phyloP scores from a whole-genome alignment of 2,888 invertebrate genomes.

The Brachypalpus laphriformis region DNA sequence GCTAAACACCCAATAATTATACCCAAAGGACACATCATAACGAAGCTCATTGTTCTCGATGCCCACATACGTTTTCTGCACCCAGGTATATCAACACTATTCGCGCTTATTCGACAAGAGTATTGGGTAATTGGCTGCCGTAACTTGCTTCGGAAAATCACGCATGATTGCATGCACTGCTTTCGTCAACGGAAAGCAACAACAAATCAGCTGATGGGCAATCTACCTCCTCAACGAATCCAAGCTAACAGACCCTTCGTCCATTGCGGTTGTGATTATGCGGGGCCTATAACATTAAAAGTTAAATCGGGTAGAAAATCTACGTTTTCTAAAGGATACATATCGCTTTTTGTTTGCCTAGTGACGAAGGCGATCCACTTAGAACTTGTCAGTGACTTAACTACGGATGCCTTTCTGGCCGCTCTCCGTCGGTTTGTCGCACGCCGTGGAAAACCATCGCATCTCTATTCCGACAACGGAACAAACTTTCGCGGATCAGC shows the following conservation, averaged over 20 bases:
- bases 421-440: too few relatives aligned
- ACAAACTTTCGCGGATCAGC: constrained; percentile 53
- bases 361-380: constrained; percentile 45
- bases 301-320: constrained; percentile 26
- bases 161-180: not conserved
- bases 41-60: constrained; percentile 9
- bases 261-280: constrained; percentile 27
- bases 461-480: constrained; percentile 47
- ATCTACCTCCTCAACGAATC: constrained; percentile 2
- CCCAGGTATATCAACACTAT: constrained; percentile 12
- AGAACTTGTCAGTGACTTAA: constrained; percentile 53
- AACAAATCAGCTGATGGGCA: constrained; percentile 8
- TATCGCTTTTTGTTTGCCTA: constrained; percentile 44
- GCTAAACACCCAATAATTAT: not conserved
- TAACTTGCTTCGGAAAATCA: not conserved
- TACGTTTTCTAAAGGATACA: constrained; percentile 29
- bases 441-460: constrained; percentile 45
- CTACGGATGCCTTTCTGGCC: constrained; percentile 29
- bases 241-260: not conserved
- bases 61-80: constrained; percentile 7
- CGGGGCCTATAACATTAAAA: constrained; percentile 11
- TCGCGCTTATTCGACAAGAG: constrained; percentile 1
- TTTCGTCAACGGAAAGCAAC: constrained; percentile 18
- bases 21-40: constrained; percentile 1
- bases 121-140: constrained; percentile 1